phyloP scores from a whole-genome alignment of 2,888 invertebrate species.

The Sarcophaga caerulescens region DNA sequence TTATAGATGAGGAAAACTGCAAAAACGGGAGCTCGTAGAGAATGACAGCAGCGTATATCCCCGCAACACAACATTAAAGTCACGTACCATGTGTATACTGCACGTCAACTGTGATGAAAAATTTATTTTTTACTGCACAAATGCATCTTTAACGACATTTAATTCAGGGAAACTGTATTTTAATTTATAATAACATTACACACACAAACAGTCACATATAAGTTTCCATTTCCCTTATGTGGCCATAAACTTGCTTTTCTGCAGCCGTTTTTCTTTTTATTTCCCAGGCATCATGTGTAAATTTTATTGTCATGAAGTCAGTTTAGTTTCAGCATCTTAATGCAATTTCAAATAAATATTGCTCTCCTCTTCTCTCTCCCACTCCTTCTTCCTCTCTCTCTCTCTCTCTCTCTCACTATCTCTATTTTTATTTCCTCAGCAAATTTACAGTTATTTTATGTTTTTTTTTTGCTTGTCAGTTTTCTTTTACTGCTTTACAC shows the following conservation, averaged over 20 bases:
- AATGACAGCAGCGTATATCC: too few species aligned
- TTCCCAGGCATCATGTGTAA: slow-evolving; percentile 34
- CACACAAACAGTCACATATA: background rate
- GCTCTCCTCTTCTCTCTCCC: background rate
- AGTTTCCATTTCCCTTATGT: background rate
- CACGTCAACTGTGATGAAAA: background rate
- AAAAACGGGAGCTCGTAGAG: too few species aligned
- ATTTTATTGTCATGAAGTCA: slow-evolving; percentile 63
- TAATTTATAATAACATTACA: slow-evolving; percentile 16
- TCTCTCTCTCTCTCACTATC: too few species aligned
- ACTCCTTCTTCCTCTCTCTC: too few species aligned
- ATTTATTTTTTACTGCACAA: background rate
- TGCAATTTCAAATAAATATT: slow-evolving; percentile 50
- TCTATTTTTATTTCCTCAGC: too few species aligned
- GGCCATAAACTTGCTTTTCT: background rate
- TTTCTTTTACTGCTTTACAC: slow-evolving; percentile 23
- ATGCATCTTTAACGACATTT: background rate
- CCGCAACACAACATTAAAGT: too few species aligned
- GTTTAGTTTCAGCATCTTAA: slow-evolving; percentile 50
- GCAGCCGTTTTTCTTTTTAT: background rate
- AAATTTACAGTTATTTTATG: slow-evolving; percentile 13
- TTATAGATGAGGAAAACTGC: too few species aligned
- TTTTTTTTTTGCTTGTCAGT: background rate
- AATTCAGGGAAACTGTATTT: slow-evolving; percentile 32
- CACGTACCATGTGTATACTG: too few species aligned